Evolutionary conservation across 1,140 invertebrate genomes (phyloP).

Genomic region (Steinernema khuongi): DNA sequence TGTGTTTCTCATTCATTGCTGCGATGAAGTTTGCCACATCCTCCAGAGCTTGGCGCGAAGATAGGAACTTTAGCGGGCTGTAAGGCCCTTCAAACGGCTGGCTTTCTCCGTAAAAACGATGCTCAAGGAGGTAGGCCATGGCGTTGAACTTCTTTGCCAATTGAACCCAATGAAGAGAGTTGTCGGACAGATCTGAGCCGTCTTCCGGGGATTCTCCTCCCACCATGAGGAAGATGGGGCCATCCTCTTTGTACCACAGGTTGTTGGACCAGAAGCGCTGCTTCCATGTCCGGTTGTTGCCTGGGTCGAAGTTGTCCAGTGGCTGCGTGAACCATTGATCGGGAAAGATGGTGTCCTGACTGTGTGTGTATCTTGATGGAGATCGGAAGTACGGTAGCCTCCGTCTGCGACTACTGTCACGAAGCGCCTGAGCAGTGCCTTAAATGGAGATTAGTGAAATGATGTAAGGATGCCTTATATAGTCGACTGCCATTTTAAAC

Average conservation of each 20-base stretch:
- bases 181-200: constrained; percentile 22
- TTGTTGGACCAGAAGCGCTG: constrained; percentile 31
- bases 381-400: too few relatives aligned
- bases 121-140: constrained; percentile 28
- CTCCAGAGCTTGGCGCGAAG: constrained; percentile 25
- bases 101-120: constrained; percentile 31
- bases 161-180: too few relatives aligned
- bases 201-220: constrained; percentile 31
- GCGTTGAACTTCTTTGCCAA: constrained; percentile 27
- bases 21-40: constrained; percentile 29
- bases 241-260: constrained; percentile 24
- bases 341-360: too few relatives aligned
- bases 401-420: too few relatives aligned
- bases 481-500: too few relatives aligned
- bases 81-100: constrained; percentile 18
- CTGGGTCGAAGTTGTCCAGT: constrained; percentile 27
- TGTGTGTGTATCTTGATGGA: too few relatives aligned
- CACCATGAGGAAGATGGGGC: constrained; percentile 28
- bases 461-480: too few relatives aligned
- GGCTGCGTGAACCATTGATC: constrained; percentile 19
- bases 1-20: too few relatives aligned
- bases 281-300: constrained; percentile 18
- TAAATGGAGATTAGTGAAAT: too few relatives aligned
- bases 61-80: background rate
- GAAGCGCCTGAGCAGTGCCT: too few relatives aligned